A percentile compares a stretch with the other conserved stretches of the same genome.
phyloP scores from a whole-genome alignment of 2,888 invertebrate genomes.

The Lobophora halterata region DNA sequence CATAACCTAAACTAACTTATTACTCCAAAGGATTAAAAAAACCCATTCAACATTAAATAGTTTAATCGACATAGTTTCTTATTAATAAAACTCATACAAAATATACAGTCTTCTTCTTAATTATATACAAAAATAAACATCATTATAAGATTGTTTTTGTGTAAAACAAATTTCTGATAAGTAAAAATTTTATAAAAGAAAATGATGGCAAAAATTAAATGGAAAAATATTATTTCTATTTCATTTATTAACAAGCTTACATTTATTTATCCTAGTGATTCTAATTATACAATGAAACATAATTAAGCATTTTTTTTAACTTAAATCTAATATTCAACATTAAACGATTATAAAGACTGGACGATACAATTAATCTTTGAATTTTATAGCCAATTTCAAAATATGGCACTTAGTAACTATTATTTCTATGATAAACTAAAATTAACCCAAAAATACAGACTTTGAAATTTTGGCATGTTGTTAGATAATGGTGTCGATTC shows the following conservation, averaged over 20 bases:
- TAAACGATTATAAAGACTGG: too few relatives aligned
- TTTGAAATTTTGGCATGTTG: conserved; percentile 15
- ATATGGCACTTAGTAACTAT: conserved; percentile 30
- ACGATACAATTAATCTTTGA: conserved; percentile 28
- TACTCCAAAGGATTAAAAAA: not conserved
- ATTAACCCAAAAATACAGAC: conserved; percentile 1
- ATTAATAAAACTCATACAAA: conserved; percentile 55
- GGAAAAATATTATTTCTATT: too few relatives aligned
- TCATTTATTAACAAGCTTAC: too few relatives aligned
- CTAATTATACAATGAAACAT: not conserved
- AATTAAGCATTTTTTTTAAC: conserved; percentile 3
- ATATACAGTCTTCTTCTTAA: conserved; percentile 73
- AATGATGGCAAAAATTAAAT: too few relatives aligned
- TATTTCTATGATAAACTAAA: not conserved
- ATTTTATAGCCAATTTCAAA: conserved; percentile 25
- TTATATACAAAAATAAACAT: conserved; percentile 55
- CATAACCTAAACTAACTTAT: too few relatives aligned
- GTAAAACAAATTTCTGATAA: too few relatives aligned
- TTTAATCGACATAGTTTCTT: conserved; percentile 19
- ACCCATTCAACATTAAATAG: conserved; percentile 24
- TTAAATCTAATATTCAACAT: conserved; percentile 1
- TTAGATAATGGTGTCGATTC: too few relatives aligned
- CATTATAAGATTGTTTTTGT: conserved; percentile 11
- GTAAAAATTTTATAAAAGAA: too few relatives aligned
- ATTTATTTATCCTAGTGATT: not conserved